Evolutionary conservation across 2,888 invertebrate genomes (phyloP), one percentile per base, ranked within the genome.

Genomic region (Sphaeridia pumilis): DNA sequence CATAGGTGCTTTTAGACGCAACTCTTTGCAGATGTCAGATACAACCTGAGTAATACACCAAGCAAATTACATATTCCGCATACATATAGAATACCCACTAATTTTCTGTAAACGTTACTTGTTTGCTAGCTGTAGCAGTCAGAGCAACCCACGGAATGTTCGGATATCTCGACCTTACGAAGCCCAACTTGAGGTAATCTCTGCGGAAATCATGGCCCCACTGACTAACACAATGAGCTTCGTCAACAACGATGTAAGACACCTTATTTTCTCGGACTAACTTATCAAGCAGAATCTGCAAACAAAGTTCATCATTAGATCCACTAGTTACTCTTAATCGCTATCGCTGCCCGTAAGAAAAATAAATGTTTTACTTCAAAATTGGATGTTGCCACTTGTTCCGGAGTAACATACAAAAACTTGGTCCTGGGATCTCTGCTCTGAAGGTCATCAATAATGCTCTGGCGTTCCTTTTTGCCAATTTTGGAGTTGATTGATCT

Each of bases 131-230:
- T 0, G 98, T 98, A 0, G 98, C 98, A 5, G 98, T 99, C 43
- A 98, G 74, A 0, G 95, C 95, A 47, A 97, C 77, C 78, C 88
- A 87, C 1, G 88, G 83, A 45, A 90, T 77, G 50, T 77, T 74
- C 50, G 78, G 78, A 68, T 83, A 81, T 58, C 71, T 70, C 26
- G 70, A 67, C 50, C 83, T 74, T 41, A 88, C 72, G 7, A 71
- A 68, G 1, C 93, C 90, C 24, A 99, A 73, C 70, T 89, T 88
- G 22, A 95, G 75, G 70, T 95, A 98, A 71, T 92, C 90, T 0
- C 92, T 92, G 5, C 93, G 77, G 70, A 98, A 98, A 71, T 97
- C 95, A 72, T 97, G 97, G 0, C 98, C 98, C 98, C 97, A 99
- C 67, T 97, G 87, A 66, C 92, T 93, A 0, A 98, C 90, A 74